phyloP scores from a whole-genome alignment of 2,888 invertebrate genomes.

The Chydorus sphaericus region DNA sequence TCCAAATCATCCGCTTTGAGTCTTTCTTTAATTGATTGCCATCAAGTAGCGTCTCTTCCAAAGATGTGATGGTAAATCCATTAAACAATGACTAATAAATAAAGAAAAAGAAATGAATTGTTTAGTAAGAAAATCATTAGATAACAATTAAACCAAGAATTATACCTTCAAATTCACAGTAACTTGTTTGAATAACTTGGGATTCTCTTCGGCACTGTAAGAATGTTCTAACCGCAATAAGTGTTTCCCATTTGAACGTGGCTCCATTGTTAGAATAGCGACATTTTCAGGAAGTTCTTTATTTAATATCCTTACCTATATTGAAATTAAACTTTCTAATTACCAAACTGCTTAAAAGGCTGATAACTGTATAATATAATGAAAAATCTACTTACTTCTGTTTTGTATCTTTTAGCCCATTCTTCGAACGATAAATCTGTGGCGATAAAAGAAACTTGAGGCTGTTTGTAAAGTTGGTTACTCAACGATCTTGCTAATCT shows the following conservation, averaged over 20 bases:
- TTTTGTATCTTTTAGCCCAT: conserved; percentile 26
- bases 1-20: conserved; percentile 39
- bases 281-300: conserved; percentile 47
- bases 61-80: conserved; percentile 17
- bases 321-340: neutral
- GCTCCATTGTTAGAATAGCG: conserved; percentile 63
- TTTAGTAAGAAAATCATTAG: no score
- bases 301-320: conserved; percentile 38
- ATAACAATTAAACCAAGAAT: no score
- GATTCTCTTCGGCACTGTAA: conserved; percentile 34
- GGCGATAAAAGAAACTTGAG: neutral
- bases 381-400: conserved; percentile 28
- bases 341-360: neutral
- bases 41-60: conserved; percentile 20
- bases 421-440: neutral
- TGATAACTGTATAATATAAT: neutral
- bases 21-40: conserved; percentile 32
- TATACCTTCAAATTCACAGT: conserved; percentile 39
- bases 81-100: conserved; percentile 16
- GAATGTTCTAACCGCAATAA: conserved; percentile 64
- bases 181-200: conserved; percentile 35
- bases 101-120: conserved; percentile 1
- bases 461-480: conserved; percentile 1
- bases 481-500: conserved; percentile 32
- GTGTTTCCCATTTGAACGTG: conserved; percentile 44